phyloP scores from a whole-genome alignment of 2,113 vertebrate genomes.

The Pionites leucogaster region DNA sequence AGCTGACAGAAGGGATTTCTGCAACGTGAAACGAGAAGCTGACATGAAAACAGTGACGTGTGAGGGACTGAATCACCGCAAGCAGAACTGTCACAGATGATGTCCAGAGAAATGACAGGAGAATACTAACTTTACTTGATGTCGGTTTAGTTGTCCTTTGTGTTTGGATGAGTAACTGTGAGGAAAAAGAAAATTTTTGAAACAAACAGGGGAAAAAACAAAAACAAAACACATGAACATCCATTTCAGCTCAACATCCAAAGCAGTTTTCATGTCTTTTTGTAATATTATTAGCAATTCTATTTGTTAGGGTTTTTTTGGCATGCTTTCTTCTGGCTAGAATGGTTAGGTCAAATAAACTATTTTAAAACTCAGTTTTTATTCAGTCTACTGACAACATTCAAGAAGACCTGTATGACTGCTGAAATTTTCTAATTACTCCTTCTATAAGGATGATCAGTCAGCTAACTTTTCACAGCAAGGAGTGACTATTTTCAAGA shows the following conservation, averaged over 20 bases:
- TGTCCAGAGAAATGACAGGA: conserved; percentile 69
- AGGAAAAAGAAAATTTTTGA: not conserved
- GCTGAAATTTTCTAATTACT: not conserved
- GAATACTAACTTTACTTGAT: conserved; percentile 67
- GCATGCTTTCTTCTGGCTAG: not conserved
- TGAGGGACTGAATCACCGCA: conserved; percentile 55
- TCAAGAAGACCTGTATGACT: accelerated
- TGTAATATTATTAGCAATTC: not conserved
- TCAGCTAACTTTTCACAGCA: not conserved
- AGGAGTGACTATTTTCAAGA: not conserved
- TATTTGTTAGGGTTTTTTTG: not conserved
- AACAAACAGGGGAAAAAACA: not conserved
- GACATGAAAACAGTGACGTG: conserved; percentile 72
- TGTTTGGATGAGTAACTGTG: conserved; percentile 38
- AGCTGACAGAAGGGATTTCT: conserved; percentile 77
- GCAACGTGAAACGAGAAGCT: conserved; percentile 55
- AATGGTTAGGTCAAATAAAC: not conserved
- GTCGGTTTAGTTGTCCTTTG: conserved; percentile 69
- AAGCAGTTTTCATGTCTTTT: not conserved
- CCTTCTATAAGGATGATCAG: not conserved
- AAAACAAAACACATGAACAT: accelerated
- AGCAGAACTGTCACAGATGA: conserved; percentile 72
- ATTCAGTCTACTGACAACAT: not conserved
- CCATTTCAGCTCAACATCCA: not conserved
- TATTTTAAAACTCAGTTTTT: not conserved